Evolutionary conservation across 2,113 vertebrate genomes (phyloP), one percentile per base, ranked within the genome.

Genomic region (Chaetodon auriga): DNA sequence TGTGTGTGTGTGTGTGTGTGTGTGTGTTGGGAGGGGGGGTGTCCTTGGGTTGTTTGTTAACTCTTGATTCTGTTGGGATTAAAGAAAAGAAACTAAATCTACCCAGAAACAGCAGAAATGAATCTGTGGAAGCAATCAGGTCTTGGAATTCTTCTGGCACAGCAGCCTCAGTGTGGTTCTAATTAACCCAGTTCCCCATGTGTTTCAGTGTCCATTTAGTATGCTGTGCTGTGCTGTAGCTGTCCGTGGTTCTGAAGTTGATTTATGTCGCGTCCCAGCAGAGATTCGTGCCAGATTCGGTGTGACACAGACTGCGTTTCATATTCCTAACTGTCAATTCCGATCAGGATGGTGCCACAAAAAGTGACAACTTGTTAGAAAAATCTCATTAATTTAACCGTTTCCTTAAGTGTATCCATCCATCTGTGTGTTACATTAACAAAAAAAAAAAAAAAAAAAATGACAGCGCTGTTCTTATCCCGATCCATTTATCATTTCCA

Each of bases 171-270:
- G 71, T 48, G 73, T 89, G 85, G 55, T 63, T 88, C 86, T 91
- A 89, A 92, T 93, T 89, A 92, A 89, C 86, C 84, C 86, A 78
- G 43, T 91, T 90, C 85, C 83, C 74, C 1, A 1, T 45, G 69
- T 18, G 18, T 82, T 57, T 76, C 53, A 46, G 68, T 23, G 83
- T 79, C 81, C 83, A 38, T 89, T 92, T 92, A 89, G 89, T 87
- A 91, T 91, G 87, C 91, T 15, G 68, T 0, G 43, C 78, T n/a
- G 68, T 11, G 68, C 73, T 0, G 82, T 76, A 77, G 85, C 90
- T 91, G 89, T 90, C 88, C 87, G 9, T 46, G 82, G 51, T 65
- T 6, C 87, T 90, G 80, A 89, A 82, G 68, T 83, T 91, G 87
- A 90, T 91, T 91, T 89, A 88, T 87, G 81, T 78, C 46, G 57